Conservation (phyloP, 2,797 vertebrate genomes). For the Discoglossus pictus region DNA sequence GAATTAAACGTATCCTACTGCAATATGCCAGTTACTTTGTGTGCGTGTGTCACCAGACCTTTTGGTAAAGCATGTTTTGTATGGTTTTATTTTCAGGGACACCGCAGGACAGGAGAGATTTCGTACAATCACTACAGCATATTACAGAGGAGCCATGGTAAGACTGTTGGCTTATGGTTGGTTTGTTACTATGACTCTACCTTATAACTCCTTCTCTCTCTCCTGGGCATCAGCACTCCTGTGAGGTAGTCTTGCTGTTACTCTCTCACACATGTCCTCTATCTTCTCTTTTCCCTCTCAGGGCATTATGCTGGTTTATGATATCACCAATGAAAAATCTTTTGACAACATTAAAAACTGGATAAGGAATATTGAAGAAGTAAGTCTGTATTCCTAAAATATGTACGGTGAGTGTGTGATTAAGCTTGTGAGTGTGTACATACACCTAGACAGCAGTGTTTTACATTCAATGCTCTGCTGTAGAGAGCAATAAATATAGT, state of each 20-base stretch:
- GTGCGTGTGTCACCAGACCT: not conserved
- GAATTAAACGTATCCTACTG: too few species aligned
- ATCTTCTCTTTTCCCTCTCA: slow-evolving; percentile 56
- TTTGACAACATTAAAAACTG: slow-evolving; percentile 99
- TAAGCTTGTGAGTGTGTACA: not conserved
- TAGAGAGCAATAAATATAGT: too few species aligned
- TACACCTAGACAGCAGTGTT: too few species aligned
- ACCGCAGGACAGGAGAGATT: slow-evolving; percentile 98
- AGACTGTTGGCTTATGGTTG: slow-evolving; percentile 48
- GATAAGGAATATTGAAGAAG: slow-evolving; percentile 99
- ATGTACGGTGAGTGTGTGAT: too few species aligned
- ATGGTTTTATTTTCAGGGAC: slow-evolving; percentile 78
- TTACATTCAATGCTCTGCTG: too few species aligned
- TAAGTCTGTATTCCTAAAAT: slow-evolving; percentile 64
- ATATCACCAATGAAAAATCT: slow-evolving; percentile 97
- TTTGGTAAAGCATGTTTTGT: not conserved
- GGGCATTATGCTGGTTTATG: slow-evolving; percentile 98
- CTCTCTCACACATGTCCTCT: too few species aligned
- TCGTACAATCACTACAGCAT: slow-evolving; percentile 96
- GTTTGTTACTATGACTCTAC: slow-evolving; percentile 1
- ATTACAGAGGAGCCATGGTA: slow-evolving; percentile 98
- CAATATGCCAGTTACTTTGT: too few species aligned
- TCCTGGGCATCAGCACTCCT: too few species aligned
- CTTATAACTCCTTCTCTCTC: not conserved
- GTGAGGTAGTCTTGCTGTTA: too few species aligned